Evolutionary conservation across 2,888 invertebrate genomes (phyloP).

Genomic region (Meiosimyza decipiens): DNA sequence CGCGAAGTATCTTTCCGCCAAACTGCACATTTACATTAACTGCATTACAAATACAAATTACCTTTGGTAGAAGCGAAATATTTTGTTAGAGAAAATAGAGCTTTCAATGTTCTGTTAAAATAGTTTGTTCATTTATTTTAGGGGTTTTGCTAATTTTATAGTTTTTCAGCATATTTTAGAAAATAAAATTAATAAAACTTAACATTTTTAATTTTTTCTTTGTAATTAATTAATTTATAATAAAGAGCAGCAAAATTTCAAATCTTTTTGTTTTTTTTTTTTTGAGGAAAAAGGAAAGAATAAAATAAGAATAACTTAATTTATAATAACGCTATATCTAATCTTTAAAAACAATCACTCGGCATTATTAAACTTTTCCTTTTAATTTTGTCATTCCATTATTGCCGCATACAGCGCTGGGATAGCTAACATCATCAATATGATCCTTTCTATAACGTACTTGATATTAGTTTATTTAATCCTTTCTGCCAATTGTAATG

Average conservation of each 20-base stretch:
- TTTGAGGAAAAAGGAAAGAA: slow-evolving; percentile 14
- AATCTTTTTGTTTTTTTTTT: slow-evolving; percentile 36
- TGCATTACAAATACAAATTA: too few relatives aligned
- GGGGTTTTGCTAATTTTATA: slow-evolving; percentile 20
- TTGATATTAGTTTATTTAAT: neutral
- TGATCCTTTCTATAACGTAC: too few relatives aligned
- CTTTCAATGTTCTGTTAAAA: slow-evolving; percentile 33
- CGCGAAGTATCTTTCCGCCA: too few relatives aligned
- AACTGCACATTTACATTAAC: too few relatives aligned
- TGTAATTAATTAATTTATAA: slow-evolving; percentile 34
- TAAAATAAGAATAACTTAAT: slow-evolving; percentile 13
- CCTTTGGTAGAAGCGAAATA: neutral
- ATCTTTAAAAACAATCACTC: slow-evolving; percentile 33
- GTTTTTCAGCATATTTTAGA: slow-evolving; percentile 11
- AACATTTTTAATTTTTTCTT: slow-evolving; percentile 38
- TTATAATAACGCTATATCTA: slow-evolving; percentile 29
- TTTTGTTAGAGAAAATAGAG: neutral
- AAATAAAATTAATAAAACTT: slow-evolving; percentile 41
- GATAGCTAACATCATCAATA: slow-evolving; percentile 19
- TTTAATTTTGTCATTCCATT: slow-evolving; percentile 21
- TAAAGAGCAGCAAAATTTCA: slow-evolving; percentile 9
- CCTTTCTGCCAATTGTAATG: neutral
- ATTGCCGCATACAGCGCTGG: slow-evolving; percentile 24
- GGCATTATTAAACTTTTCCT: slow-evolving; percentile 25
- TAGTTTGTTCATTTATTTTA: slow-evolving; percentile 40